A percentile compares a stretch with the other conserved stretches of the same genome.
Evolutionary conservation across 2,113 vertebrate genomes (phyloP).

Genomic region (Colinus virginianus): DNA sequence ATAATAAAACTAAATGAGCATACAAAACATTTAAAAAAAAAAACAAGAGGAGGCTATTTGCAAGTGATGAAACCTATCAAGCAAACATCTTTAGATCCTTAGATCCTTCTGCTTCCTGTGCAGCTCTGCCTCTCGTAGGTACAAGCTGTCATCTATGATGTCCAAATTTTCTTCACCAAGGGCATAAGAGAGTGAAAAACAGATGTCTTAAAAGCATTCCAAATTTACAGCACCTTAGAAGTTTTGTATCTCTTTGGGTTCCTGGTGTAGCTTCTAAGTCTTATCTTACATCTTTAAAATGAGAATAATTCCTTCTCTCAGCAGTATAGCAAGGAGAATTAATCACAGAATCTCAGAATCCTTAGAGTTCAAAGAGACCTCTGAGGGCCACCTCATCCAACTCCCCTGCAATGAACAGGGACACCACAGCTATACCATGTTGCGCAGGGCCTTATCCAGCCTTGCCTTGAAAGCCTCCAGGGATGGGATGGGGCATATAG

Average conservation of each 20-base stretch:
- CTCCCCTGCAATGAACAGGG: too few relatives aligned
- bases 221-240: not conserved
- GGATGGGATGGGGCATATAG: not conserved
- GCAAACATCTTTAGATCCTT: not conserved
- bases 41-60: not conserved
- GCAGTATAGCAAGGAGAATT: not conserved
- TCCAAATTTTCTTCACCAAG: not conserved
- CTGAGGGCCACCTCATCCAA: too few relatives aligned
- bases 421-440: too few relatives aligned
- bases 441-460: too few relatives aligned
- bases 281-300: not conserved
- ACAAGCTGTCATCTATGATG: not conserved
- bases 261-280: not conserved
- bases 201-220: not conserved
- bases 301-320: not conserved
- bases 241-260: not conserved
- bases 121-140: not conserved
- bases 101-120: not conserved
- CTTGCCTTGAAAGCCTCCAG: too few relatives aligned
- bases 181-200: not conserved
- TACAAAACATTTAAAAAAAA: not conserved
- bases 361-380: too few relatives aligned
- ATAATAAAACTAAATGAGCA: not conserved
- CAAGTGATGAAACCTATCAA: not conserved
- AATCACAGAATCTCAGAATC: too few relatives aligned